Evolutionary conservation across 2,113 vertebrate genomes (phyloP).

Genomic region (Rhipidura dahli): DNA sequence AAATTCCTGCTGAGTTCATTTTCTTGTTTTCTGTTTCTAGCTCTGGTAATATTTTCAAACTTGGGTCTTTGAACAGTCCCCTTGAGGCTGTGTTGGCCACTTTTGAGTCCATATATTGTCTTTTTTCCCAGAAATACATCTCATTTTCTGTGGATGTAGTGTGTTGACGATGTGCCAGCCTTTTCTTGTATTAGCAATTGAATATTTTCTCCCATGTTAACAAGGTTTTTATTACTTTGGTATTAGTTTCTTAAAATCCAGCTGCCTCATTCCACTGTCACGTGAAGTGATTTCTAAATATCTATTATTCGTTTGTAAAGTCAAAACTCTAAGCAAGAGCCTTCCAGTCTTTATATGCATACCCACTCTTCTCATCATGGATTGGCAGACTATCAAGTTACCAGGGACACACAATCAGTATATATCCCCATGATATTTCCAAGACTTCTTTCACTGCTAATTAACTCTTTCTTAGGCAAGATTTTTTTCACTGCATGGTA

Average conservation of each 20-base stretch:
- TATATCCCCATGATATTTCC: background rate
- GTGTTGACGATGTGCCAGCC: background rate
- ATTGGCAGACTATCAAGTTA: constrained; percentile 19
- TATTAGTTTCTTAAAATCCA: constrained; percentile 30
- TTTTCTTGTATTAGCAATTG: background rate
- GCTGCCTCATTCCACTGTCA: background rate
- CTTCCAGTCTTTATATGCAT: background rate
- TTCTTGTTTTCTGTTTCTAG: constrained; percentile 24
- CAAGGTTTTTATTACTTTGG: background rate
- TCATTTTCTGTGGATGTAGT: background rate
- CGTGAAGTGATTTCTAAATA: background rate
- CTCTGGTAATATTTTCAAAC: constrained; percentile 12
- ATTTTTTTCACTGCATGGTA: background rate
- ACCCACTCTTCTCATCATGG: background rate
- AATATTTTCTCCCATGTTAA: background rate
- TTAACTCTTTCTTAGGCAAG: background rate
- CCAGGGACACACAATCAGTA: background rate
- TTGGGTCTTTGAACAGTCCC: background rate
- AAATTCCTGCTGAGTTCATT: background rate
- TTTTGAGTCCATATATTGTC: background rate
- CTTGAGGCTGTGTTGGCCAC: background rate
- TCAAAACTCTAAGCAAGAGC: background rate
- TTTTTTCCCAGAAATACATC: background rate
- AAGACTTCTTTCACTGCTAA: background rate
- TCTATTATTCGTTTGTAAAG: background rate